Conservation (phyloP, 1,140 invertebrate species). For the Tribolium madens region DNA sequence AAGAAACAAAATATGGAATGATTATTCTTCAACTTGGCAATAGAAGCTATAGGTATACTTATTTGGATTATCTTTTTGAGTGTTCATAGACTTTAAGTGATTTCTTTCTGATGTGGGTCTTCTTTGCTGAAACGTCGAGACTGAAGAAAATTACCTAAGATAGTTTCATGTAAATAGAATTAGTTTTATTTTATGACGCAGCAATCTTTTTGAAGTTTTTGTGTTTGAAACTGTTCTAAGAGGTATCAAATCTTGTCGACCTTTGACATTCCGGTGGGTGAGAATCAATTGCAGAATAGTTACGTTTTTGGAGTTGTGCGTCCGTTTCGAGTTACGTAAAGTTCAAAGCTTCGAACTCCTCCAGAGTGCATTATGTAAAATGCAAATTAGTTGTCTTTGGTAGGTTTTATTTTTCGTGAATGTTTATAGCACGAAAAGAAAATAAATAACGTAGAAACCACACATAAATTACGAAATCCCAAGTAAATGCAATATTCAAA, state of each 20-base stretch:
- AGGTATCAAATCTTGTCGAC: background rate
- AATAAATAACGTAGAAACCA: conserved; percentile 49
- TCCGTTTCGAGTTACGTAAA: background rate
- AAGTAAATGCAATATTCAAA: conserved; percentile 51
- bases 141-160: no score
- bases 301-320: background rate
- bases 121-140: no score
- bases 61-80: no score
- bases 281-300: background rate
- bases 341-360: background rate
- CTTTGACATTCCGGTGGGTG: background rate
- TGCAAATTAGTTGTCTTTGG: conserved; percentile 35
- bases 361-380: conserved; percentile 28
- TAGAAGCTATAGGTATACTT: no score
- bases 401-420: conserved; percentile 24
- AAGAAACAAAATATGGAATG: no score
- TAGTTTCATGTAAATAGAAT: no score
- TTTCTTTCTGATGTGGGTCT: no score
- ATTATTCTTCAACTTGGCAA: no score
- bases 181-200: no score
- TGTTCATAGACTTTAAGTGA: no score
- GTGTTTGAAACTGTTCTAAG: no score
- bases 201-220: no score
- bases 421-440: conserved; percentile 46
- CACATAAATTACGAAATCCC: conserved; percentile 49